Evolutionary conservation across 2,797 vertebrate species (phyloP), one percentile per base, ranked within the genome.

Genomic region (Pangasius djambal): DNA sequence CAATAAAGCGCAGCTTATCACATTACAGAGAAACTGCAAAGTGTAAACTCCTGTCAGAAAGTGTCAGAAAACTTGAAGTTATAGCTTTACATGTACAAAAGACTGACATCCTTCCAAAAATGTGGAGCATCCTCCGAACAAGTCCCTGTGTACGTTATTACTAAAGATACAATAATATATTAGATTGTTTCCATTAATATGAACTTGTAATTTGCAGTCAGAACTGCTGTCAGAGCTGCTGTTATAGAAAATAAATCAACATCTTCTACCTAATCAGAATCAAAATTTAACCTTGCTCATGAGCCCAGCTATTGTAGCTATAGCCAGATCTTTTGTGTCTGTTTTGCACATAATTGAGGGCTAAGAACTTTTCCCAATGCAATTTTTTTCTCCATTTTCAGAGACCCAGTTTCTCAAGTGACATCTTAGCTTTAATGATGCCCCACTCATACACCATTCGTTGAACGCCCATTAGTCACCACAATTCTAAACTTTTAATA

Each of bases 381-480:
- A 7, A 63, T 15, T 22, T 40, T 74, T 88, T 50, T 20, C 10
- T 88, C 34, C 55, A 63, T 37, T n/a, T 75, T 37, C 87, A 75
- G 69, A 84, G 37, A 31, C 48, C 44, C 67, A 83, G 28, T 12
- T 82, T 88, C 81, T 59, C 50, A 40, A 70, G 65, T 34, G 57
- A 52, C 81, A 52, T 88, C 81, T 85, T 77, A 65, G 20, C 31
- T 83, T 65, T 88, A 88, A 88, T 52, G 82, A 84, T 88, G 57
- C 57, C 8, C 59, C 31, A 40, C 59, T 88, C 37, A 44, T 25
- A 63, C 74, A 50, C 16, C 16, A 22, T 79, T 85, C 48, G 34
- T 79, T 6, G 20, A 75, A 70, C n/a, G 31, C 16, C 20, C 67
- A 85, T 85, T 85, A 86, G 86, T 82, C 74, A 86, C 75, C 37